Evolutionary conservation across 1,140 invertebrate species (phyloP).

Genomic region (Drosophila prosaltans): DNA sequence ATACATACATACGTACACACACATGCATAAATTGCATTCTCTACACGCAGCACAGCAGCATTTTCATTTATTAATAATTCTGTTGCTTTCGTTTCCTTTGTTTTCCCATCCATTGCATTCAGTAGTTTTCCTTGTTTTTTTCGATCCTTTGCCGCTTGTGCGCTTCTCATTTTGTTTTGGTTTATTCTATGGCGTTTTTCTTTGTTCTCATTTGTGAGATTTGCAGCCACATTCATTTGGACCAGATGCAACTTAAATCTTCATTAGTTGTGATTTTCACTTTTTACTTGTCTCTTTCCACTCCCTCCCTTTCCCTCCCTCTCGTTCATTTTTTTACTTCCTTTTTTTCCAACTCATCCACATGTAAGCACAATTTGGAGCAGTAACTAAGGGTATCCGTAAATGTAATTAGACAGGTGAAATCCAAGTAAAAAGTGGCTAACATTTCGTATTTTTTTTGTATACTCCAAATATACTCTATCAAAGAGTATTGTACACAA

Average conservation of each 20-base stretch:
- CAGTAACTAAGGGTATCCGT: not conserved
- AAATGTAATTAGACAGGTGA: constrained; percentile 5
- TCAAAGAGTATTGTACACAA: not conserved
- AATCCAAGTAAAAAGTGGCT: not conserved
- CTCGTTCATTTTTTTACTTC: not conserved
- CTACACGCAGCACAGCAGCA: constrained; percentile 15
- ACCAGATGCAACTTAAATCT: constrained; percentile 28
- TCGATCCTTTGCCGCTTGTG: constrained; percentile 1
- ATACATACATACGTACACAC: constrained; percentile 14
- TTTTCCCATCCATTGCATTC: constrained; percentile 27
- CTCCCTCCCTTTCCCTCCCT: not conserved
- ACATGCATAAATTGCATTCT: constrained; percentile 19
- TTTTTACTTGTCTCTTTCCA: not conserved
- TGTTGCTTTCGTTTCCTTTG: constrained; percentile 38
- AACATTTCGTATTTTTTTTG: not conserved
- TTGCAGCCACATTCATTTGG: constrained; percentile 19
- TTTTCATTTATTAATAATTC: constrained; percentile 5
- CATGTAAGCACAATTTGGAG: not conserved
- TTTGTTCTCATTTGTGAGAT: constrained; percentile 20
- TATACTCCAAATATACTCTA: not conserved
- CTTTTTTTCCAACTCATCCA: not conserved
- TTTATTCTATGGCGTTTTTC: not conserved
- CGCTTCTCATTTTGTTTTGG: constrained; percentile 14
- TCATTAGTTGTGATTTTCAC: constrained; percentile 28
- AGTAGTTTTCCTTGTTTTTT: not conserved